phyloP scores from a whole-genome alignment of 2,797 vertebrate genomes.

The Euthynnus affinis region DNA sequence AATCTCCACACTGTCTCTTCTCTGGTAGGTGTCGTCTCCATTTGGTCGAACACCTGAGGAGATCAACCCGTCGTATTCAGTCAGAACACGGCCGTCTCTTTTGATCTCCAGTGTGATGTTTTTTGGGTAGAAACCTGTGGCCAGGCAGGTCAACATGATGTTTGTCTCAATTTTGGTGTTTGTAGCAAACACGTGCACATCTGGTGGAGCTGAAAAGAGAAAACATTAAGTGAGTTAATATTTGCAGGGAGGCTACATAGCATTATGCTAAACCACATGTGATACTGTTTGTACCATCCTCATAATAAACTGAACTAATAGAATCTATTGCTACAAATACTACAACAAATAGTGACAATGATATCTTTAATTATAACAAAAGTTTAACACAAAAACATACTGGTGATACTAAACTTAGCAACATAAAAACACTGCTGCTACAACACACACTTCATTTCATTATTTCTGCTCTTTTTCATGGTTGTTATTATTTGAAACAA shows the following conservation, averaged over 20 bases:
- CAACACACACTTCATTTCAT: too few relatives aligned
- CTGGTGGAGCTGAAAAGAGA: conserved; percentile 48
- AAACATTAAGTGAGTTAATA: background rate
- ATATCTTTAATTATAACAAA: too few relatives aligned
- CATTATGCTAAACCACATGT: too few relatives aligned
- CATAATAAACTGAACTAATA: too few relatives aligned
- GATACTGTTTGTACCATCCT: too few relatives aligned
- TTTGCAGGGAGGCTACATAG: too few relatives aligned
- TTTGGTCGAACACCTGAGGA: conserved; percentile 62
- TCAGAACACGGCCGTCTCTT: background rate
- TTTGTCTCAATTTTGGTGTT: rapidly evolving
- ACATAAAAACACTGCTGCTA: too few relatives aligned
- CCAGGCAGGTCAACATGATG: conserved; percentile 69
- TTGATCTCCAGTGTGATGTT: conserved; percentile 51
- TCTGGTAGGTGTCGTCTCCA: conserved; percentile 71
- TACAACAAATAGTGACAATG: too few relatives aligned
- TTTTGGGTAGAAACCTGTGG: conserved; percentile 74
- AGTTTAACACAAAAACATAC: too few relatives aligned
- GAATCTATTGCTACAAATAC: too few relatives aligned
- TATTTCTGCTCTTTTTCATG: too few relatives aligned
- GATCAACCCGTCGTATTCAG: rapidly evolving
- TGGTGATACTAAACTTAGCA: too few relatives aligned
- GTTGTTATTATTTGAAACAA: background rate
- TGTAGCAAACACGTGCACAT: background rate
- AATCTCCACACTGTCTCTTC: conserved; percentile 62